Percentiles rank a stretch among this genome's conserved stretches.
Evolutionary conservation across 1,140 invertebrate genomes (phyloP).

Genomic region (Aphaenogaster rudis): DNA sequence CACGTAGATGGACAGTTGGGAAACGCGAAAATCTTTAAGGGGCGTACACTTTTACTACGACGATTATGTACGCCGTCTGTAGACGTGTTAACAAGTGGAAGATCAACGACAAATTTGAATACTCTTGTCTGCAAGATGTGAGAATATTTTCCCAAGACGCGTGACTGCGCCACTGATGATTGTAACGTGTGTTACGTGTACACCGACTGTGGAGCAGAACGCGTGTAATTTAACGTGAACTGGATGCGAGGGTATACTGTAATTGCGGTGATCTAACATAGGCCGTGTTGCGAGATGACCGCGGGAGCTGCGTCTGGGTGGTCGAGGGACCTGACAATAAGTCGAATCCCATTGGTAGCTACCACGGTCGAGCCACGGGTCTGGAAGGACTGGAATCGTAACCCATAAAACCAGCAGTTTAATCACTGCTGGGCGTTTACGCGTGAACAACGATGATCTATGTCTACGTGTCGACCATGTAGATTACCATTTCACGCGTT

Average conservation of each 20-base stretch:
- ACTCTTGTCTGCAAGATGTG: neutral
- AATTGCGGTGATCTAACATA: constrained; percentile 68
- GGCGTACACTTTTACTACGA: neutral
- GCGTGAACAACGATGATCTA: constrained; percentile 41
- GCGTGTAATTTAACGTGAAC: constrained; percentile 65
- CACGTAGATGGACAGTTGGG: neutral
- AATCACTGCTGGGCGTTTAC: constrained; percentile 52
- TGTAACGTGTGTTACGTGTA: constrained; percentile 7
- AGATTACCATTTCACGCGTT: constrained; percentile 32
- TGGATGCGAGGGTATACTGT: constrained; percentile 40
- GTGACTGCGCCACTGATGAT: neutral
- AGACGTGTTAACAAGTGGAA: neutral
- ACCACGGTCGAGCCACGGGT: neutral
- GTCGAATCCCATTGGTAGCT: constrained; percentile 25
- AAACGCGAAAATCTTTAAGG: neutral
- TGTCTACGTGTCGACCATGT: neutral
- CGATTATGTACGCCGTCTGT: neutral
- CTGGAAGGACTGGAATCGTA: constrained; percentile 19
- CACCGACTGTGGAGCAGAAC: neutral
- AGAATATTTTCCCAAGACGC: constrained; percentile 5
- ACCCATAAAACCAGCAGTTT: constrained; percentile 29
- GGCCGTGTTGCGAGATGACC: constrained; percentile 51
- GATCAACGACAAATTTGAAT: neutral
- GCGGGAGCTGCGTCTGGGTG: constrained; percentile 71
- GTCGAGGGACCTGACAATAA: constrained; percentile 64